Evolutionary conservation across 1,140 invertebrate genomes (phyloP).

Genomic region (Drosophila rufa): DNA sequence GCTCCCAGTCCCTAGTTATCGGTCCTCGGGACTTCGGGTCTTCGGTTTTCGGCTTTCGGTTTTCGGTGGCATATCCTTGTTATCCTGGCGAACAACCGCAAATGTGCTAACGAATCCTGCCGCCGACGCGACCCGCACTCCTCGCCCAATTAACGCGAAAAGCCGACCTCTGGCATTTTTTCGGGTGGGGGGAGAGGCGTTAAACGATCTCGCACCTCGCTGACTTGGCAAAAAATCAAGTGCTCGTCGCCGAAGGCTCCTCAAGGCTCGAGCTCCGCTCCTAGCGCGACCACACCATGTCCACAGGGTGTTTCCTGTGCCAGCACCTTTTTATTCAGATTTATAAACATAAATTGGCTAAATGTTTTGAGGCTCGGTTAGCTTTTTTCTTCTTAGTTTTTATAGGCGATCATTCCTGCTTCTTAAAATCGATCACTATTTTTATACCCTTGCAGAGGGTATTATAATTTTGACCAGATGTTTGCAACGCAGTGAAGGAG

Average conservation of each 20-base stretch:
- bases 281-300: not conserved
- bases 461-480: too few relatives aligned
- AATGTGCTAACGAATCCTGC: slow-evolving; percentile 78
- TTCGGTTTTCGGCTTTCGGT: not conserved
- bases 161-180: slow-evolving; percentile 19
- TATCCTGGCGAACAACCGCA: slow-evolving; percentile 71
- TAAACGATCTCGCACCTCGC: slow-evolving; percentile 77
- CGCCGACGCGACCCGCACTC: slow-evolving; percentile 60
- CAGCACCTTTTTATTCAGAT: not conserved
- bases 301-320: not conserved
- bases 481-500: too few relatives aligned
- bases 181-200: slow-evolving; percentile 45
- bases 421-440: too few relatives aligned
- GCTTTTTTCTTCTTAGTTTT: too few relatives aligned
- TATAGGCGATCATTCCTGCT: too few relatives aligned
- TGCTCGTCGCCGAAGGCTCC: not conserved
- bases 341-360: too few relatives aligned
- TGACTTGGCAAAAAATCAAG: slow-evolving; percentile 60
- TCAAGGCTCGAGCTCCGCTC: not conserved
- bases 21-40: not conserved
- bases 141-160: slow-evolving; percentile 77
- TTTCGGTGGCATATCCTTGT: slow-evolving; percentile 59
- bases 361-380: too few relatives aligned
- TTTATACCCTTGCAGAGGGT: too few relatives aligned
- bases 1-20: not conserved